phyloP scores from a whole-genome alignment of 2,888 invertebrate genomes.

The Epinotia nisella region DNA sequence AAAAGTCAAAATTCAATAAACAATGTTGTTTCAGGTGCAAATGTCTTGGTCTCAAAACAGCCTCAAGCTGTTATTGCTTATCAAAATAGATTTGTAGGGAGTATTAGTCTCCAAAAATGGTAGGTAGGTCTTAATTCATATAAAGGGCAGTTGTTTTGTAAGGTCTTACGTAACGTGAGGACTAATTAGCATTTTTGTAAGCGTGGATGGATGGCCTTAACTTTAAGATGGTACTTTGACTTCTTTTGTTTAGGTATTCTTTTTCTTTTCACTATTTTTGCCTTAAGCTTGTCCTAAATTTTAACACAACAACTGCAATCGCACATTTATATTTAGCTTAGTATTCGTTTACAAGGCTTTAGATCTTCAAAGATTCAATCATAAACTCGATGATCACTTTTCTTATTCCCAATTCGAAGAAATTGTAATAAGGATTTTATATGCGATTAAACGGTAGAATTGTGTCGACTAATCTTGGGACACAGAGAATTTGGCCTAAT shows the following conservation, averaged over 20 bases:
- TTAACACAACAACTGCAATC: background rate
- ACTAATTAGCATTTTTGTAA: constrained; percentile 37
- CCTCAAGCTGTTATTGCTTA: constrained; percentile 21
- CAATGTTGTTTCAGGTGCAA: constrained; percentile 6
- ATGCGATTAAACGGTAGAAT: no score
- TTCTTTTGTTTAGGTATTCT: constrained; percentile 31
- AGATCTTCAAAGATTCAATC: background rate
- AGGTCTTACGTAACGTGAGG: constrained; percentile 20
- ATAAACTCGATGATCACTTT: background rate
- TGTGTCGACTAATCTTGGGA: no score
- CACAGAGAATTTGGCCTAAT: no score
- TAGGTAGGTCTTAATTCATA: constrained; percentile 34
- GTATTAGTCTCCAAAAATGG: constrained; percentile 41
- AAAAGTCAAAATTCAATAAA: constrained; percentile 40
- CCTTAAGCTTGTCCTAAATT: constrained; percentile 26
- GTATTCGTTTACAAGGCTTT: background rate
- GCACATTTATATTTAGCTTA: background rate
- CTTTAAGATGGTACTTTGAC: constrained; percentile 31
- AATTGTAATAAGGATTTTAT: no score
- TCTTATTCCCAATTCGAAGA: no score
- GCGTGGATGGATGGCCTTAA: constrained; percentile 30
- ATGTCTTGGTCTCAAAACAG: constrained; percentile 16
- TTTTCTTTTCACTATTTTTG: constrained; percentile 8
- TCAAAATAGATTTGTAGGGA: constrained; percentile 36
- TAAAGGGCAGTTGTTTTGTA: constrained; percentile 38